Percentiles rank a stretch among this genome's conserved stretches.
These are phyloP conservation scores for Hemicentrotus pulcherrimus DNA, from an alignment of 35 echinoderm and acorn worm species.

Conservation along the genomic window DNA sequence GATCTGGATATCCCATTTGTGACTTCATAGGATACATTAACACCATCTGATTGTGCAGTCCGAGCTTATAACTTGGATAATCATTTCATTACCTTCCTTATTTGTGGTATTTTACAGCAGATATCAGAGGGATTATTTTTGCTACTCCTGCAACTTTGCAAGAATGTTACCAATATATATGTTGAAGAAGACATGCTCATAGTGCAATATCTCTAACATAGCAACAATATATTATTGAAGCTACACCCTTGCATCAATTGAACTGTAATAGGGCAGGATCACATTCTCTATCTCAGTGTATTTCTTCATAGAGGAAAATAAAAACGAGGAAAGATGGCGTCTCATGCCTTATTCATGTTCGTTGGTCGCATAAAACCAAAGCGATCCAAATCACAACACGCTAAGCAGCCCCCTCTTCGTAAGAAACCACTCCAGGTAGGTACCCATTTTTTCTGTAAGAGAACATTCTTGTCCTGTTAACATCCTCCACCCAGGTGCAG, in stretches of 20 bases:
- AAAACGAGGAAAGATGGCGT: slow-evolving; percentile 17
- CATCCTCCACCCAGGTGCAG: too few relatives aligned
- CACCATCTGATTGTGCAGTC: too few relatives aligned
- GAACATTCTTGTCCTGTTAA: not conserved
- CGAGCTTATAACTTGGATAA: too few relatives aligned
- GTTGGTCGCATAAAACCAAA: slow-evolving; percentile 54
- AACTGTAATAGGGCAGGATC: not conserved
- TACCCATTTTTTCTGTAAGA: not conserved
- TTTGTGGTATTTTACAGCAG: not conserved
- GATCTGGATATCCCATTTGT: not conserved
- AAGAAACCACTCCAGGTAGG: slow-evolving; percentile 36
- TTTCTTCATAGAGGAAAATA: not conserved
- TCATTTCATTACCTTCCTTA: not conserved
- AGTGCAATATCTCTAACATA: not conserved
- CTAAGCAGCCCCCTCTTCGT: not conserved
- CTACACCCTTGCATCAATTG: not conserved
- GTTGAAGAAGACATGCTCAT: not conserved
- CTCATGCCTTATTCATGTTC: slow-evolving; percentile 56
- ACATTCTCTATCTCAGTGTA: not conserved
- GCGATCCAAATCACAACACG: slow-evolving; percentile 36
- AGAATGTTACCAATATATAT: not conserved
- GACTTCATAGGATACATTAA: too few relatives aligned
- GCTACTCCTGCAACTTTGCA: not conserved
- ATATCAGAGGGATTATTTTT: not conserved
- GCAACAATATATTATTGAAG: not conserved